Percentiles rank a stretch among this genome's conserved stretches.
Conservation (phyloP, 2,113 vertebrate genomes). For the Erythrocercus mccallii region DNA sequence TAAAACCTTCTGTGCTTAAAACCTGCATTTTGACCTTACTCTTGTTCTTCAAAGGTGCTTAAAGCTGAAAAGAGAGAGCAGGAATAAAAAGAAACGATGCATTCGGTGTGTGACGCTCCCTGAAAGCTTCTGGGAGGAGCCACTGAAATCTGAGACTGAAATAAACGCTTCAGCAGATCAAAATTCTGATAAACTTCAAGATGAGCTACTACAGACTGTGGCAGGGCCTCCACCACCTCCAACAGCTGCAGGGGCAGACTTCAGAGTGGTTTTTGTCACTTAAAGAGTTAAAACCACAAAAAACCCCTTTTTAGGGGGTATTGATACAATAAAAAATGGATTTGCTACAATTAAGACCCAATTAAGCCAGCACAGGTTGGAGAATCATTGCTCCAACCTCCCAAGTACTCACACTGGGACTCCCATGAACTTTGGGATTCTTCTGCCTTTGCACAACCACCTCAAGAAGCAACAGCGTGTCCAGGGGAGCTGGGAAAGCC, state of each 20-base stretch:
- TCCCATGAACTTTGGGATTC: fast-evolving
- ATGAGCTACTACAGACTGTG: neutral
- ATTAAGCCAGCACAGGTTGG: neutral
- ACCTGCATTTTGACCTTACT: neutral
- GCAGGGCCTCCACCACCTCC: neutral
- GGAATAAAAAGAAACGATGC: fast-evolving
- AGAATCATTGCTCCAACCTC: neutral
- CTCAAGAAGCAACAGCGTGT: fast-evolving
- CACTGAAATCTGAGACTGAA: neutral
- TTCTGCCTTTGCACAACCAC: neutral
- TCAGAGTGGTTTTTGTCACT: fast-evolving
- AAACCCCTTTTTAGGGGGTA: fast-evolving
- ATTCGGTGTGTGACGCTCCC: fast-evolving
- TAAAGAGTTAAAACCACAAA: neutral
- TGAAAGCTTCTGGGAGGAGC: neutral
- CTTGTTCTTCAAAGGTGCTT: neutral
- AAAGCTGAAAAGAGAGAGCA: neutral
- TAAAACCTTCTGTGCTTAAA: fast-evolving
- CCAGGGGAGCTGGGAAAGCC: neutral
- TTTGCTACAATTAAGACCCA: fast-evolving
- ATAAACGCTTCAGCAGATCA: neutral
- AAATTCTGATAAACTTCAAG: neutral
- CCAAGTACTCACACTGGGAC: fast-evolving
- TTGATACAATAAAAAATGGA: fast-evolving
- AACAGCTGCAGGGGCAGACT: fast-evolving